Evolutionary conservation across 2,888 invertebrate species (phyloP).

Genomic region (Orgyia antiqua): DNA sequence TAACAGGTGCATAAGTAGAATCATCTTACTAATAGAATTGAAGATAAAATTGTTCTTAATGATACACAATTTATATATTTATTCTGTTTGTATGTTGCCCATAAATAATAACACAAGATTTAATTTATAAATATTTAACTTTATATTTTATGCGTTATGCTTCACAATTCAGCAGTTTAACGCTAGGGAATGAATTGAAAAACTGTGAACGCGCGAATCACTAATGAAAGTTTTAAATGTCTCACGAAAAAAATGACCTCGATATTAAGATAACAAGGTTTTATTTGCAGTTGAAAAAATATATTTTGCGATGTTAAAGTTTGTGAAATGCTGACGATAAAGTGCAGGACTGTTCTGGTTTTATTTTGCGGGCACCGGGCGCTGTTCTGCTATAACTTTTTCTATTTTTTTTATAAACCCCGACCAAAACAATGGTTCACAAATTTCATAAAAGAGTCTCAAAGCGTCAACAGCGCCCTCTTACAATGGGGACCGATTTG

Average conservation of each 20-base stretch:
- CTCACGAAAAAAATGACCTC: slow-evolving; percentile 65
- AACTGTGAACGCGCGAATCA: slow-evolving; percentile 56
- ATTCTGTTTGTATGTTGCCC: no score
- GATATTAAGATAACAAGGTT: slow-evolving; percentile 59
- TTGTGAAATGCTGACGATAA: slow-evolving; percentile 20
- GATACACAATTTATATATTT: no score
- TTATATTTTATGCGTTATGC: no score
- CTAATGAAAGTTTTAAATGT: slow-evolving; percentile 75
- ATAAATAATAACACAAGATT: no score
- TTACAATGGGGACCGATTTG: slow-evolving; percentile 58
- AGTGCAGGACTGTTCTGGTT: slow-evolving; percentile 19
- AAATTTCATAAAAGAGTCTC: slow-evolving; percentile 63
- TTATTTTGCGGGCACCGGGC: slow-evolving; percentile 13
- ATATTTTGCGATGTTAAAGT: slow-evolving; percentile 15
- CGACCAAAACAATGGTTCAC: slow-evolving; percentile 64
- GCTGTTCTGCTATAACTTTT: slow-evolving; percentile 48
- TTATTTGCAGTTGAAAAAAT: slow-evolving; percentile 30
- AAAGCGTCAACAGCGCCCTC: slow-evolving; percentile 59
- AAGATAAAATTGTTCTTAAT: no score
- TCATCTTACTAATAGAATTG: no score
- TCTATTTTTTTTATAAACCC: slow-evolving; percentile 57
- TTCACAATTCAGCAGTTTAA: slow-evolving; percentile 32
- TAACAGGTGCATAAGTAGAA: no score
- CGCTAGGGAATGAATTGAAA: slow-evolving; percentile 53
- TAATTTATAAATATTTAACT: no score